phyloP scores from a whole-genome alignment of 2,797 vertebrate species.

The Gymnocypris eckloni region DNA sequence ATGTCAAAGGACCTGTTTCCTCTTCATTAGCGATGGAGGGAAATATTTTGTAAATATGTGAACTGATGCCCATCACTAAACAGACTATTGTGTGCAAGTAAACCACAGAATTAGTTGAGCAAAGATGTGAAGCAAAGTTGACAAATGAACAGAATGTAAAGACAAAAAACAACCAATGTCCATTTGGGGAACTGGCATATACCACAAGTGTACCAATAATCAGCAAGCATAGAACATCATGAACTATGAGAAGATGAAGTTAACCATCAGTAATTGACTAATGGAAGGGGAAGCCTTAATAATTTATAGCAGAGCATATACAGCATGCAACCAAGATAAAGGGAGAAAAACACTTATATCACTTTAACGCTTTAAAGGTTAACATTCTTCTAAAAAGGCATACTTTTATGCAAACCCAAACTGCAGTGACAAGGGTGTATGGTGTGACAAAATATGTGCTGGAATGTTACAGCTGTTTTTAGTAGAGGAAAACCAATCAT shows the following conservation, averaged over 20 bases:
- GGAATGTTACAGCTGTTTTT: not conserved
- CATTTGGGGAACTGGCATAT: not conserved
- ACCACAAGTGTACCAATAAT: conserved; percentile 5
- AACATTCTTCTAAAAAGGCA: not conserved
- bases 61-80: not conserved
- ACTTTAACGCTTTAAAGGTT: not conserved
- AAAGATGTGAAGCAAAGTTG: not conserved
- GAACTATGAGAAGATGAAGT: not conserved
- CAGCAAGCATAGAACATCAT: not conserved
- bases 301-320: not conserved
- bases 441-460: not conserved
- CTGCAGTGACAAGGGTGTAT: too few relatives aligned
- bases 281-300: not conserved
- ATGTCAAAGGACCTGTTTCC: not conserved
- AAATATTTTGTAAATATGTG: not conserved
- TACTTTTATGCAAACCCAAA: not conserved
- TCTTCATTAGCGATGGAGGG: not conserved
- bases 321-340: not conserved
- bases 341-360: not conserved
- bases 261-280: not conserved
- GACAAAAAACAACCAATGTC: not conserved
- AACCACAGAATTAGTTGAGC: not conserved
- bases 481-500: not conserved
- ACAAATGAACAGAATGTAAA: not conserved
- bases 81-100: not conserved